A percentile compares a stretch with the other conserved stretches of the same genome.
Conservation (phyloP, 2,113 vertebrate genomes). For the Cnemophilus loriae region DNA sequence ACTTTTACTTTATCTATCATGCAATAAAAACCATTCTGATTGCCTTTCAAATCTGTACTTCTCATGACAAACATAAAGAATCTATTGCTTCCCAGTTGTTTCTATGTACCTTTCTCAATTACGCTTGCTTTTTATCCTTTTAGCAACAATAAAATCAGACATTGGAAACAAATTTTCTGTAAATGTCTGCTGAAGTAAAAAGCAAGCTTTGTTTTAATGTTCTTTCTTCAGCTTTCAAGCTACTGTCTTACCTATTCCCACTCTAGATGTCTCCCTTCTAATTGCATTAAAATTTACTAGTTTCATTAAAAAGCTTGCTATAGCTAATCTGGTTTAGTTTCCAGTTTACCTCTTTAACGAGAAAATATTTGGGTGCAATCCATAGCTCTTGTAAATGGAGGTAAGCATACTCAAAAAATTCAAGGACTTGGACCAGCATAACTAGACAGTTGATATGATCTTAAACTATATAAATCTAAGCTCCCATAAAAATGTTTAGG, state of each 20-base stretch:
- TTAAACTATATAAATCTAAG: neutral
- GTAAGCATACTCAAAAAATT: neutral
- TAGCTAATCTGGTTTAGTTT: neutral
- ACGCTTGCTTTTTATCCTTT: rapidly evolving
- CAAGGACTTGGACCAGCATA: neutral
- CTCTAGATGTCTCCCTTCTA: neutral
- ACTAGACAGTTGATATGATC: neutral
- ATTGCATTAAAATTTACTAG: neutral
- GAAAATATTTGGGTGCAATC: neutral
- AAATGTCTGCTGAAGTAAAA: neutral
- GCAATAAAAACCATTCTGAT: neutral
- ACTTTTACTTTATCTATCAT: neutral
- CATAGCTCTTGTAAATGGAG: neutral
- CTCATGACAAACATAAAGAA: neutral
- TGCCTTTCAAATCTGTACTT: neutral
- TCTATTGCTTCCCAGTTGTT: neutral
- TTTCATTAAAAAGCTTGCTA: neutral
- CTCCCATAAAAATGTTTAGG: neutral
- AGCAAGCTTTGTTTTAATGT: neutral
- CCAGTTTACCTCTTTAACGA: neutral
- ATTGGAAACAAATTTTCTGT: neutral
- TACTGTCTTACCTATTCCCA: rapidly evolving
- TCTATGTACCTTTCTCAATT: neutral
- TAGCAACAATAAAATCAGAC: neutral
- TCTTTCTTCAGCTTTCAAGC: neutral